phyloP scores from a whole-genome alignment of 2,888 invertebrate genomes.

The Diarsia brunnea region DNA sequence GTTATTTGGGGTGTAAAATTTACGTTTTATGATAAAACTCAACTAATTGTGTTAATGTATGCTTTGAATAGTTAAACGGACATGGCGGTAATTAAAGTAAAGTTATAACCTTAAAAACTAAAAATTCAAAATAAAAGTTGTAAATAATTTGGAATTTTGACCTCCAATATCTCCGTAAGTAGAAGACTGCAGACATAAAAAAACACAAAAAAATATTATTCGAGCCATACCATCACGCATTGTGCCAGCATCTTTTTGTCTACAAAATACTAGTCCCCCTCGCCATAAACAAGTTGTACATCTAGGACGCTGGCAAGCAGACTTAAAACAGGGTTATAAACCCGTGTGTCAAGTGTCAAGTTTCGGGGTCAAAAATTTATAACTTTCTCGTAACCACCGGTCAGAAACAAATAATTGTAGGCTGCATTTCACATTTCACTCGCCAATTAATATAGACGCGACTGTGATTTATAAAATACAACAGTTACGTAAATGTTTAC shows the following conservation, averaged over 20 bases:
- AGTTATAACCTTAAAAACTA: too few species aligned
- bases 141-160: too few species aligned
- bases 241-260: neutral
- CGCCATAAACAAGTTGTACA: neutral
- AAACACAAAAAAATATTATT: neutral
- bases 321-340: neutral
- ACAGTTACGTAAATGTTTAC: constrained; percentile 42
- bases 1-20: too few species aligned
- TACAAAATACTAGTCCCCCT: neutral
- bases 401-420: neutral
- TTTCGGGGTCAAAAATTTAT: neutral
- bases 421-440: constrained; percentile 32
- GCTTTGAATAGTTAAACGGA: too few species aligned
- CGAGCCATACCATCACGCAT: neutral
- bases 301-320: neutral
- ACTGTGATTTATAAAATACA: constrained; percentile 34
- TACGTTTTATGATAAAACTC: too few species aligned
- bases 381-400: constrained; percentile 16
- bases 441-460: constrained; percentile 27
- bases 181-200: neutral
- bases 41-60: too few species aligned
- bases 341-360: neutral
- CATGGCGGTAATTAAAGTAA: too few species aligned
- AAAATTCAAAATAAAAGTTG: too few species aligned
- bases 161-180: too few species aligned